Conservation (phyloP, 2,888 invertebrate genomes). For the Horisme vitalbata region DNA sequence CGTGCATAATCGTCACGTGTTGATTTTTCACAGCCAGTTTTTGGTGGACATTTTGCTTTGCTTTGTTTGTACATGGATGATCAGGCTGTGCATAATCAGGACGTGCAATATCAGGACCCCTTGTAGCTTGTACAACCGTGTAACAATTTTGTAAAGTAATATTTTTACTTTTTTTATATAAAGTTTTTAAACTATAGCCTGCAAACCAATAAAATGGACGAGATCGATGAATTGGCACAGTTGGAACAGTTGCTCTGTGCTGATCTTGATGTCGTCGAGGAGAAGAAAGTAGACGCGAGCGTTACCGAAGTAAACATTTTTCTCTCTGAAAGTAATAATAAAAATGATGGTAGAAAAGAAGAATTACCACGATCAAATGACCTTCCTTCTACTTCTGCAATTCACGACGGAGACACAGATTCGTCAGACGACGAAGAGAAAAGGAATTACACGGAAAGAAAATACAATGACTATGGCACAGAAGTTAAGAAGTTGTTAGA, state of each 20-base stretch:
- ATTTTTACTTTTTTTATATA: too few species aligned
- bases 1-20: too few species aligned
- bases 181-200: too few species aligned
- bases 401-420: conserved; percentile 86
- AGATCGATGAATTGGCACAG: conserved; percentile 67
- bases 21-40: too few species aligned
- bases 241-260: conserved; percentile 72
- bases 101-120: too few species aligned
- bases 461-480: conserved; percentile 88
- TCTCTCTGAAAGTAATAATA: conserved; percentile 35
- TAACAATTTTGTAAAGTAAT: too few species aligned
- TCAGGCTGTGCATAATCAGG: too few species aligned
- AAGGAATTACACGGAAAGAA: conserved; percentile 87
- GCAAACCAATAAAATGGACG: too few species aligned
- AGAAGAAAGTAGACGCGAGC: conserved; percentile 22
- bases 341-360: conserved; percentile 21
- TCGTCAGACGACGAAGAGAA: conserved; percentile 93
- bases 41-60: too few species aligned
- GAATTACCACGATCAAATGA: conserved; percentile 9
- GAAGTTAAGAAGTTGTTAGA: conserved; percentile 85
- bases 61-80: too few species aligned
- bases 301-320: conserved; percentile 67
- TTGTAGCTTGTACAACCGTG: too few species aligned
- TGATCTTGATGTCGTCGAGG: conserved; percentile 50
- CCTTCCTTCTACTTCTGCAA: conserved; percentile 46